phyloP scores from a whole-genome alignment of 2,797 vertebrate genomes.

The Hydrophis major region DNA sequence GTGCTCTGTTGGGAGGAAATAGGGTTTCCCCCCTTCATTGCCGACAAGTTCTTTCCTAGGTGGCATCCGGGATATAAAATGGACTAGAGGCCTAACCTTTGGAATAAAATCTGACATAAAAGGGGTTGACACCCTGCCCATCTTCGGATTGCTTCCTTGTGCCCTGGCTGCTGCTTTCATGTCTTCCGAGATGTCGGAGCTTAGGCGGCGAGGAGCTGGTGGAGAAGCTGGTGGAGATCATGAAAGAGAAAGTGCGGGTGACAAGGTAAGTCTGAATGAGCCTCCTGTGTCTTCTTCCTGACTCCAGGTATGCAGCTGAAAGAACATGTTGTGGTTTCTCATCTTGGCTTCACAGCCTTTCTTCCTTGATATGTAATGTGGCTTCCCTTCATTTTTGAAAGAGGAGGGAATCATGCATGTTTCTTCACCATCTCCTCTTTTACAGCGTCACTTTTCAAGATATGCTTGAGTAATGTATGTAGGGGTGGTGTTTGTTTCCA shows the following conservation, averaged over 20 bases:
- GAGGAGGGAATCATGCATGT: background rate
- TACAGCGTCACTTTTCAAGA: conserved; percentile 19
- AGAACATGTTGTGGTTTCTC: background rate
- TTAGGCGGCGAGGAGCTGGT: conserved; percentile 59
- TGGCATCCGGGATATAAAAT: background rate
- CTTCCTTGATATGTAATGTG: background rate
- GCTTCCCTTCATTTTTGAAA: background rate
- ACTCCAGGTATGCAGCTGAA: background rate
- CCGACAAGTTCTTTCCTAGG: background rate
- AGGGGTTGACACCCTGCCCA: background rate
- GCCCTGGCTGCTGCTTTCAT: conserved; percentile 18
- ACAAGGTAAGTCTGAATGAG: conserved; percentile 64
- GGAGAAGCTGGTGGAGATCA: conserved; percentile 65
- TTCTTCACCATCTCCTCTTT: background rate
- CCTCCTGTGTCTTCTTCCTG: background rate
- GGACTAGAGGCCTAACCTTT: background rate
- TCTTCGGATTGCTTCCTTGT: conserved; percentile 3
- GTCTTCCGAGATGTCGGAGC: conserved; percentile 56
- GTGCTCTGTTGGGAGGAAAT: background rate
- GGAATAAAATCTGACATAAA: background rate
- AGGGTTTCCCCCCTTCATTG: too few species aligned
- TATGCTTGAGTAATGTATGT: background rate
- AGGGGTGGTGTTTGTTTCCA: background rate
- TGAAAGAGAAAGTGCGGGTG: conserved; percentile 62
- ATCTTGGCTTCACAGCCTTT: background rate